A percentile compares a stretch with the other conserved stretches of the same genome.
Conservation (phyloP, 2,113 vertebrate species). For the Recurvirostra avosetta region DNA sequence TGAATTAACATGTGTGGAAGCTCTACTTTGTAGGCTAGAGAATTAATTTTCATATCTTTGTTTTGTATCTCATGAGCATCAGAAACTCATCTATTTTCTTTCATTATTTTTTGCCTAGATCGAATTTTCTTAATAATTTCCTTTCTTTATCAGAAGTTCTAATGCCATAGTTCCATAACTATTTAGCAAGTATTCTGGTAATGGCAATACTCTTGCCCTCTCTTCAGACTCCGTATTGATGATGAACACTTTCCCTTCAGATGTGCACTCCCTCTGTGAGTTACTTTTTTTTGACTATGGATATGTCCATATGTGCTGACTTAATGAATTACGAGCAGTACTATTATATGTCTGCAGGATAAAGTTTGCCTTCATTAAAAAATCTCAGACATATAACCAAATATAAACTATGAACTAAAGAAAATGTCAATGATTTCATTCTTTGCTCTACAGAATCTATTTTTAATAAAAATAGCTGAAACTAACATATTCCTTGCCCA, state of each 20-base stretch:
- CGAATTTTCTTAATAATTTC: not conserved
- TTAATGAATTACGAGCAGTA: not conserved
- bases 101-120: not conserved
- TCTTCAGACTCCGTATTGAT: not conserved
- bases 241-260: not conserved
- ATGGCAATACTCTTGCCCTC: not conserved
- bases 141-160: not conserved
- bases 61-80: not conserved
- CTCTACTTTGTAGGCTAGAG: not conserved
- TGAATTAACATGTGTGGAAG: not conserved
- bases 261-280: not conserved
- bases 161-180: not conserved
- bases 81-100: not conserved
- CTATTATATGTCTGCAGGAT: not conserved
- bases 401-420: not conserved
- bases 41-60: slow-evolving; percentile 18
- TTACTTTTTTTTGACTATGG: not conserved
- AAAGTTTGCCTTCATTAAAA: not conserved
- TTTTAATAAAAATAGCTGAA: not conserved
- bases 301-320: not conserved
- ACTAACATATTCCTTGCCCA: not conserved
- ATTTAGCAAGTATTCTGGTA: not conserved
- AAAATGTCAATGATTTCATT: not conserved
- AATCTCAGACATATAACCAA: not conserved
- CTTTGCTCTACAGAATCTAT: not conserved